Conservation (phyloP, 2,888 invertebrate genomes). For the Melanargia galathea region DNA sequence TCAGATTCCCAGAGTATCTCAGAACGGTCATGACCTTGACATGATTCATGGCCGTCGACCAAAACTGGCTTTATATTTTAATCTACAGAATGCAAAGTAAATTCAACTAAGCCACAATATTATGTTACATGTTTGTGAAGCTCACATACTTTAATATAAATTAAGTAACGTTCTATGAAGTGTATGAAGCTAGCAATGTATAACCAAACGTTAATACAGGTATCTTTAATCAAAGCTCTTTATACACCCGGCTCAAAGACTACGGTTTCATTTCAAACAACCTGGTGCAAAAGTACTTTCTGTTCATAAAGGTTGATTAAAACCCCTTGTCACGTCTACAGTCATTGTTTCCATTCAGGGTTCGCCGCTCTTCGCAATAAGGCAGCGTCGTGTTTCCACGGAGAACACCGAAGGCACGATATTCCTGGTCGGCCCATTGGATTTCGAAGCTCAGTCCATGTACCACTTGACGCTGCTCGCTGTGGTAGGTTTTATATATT, state of each 20-base stretch:
- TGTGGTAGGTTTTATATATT: conserved; percentile 85
- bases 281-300: conserved; percentile 33
- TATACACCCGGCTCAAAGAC: conserved; percentile 13
- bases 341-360: conserved; percentile 76
- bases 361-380: conserved; percentile 88
- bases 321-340: conserved; percentile 35
- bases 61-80: too few relatives aligned
- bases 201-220: background rate
- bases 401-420: conserved; percentile 91
- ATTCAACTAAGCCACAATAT: background rate
- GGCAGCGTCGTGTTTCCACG: conserved; percentile 88
- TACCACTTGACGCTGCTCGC: conserved; percentile 93
- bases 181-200: background rate
- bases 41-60: too few relatives aligned
- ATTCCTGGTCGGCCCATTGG: conserved; percentile 88
- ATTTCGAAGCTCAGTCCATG: conserved; percentile 94
- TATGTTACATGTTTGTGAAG: background rate
- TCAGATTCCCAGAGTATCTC: too few relatives aligned
- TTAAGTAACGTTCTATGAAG: background rate
- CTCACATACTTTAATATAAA: background rate
- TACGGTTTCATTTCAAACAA: conserved; percentile 30
- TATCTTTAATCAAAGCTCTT: conserved; percentile 26
- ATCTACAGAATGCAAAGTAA: too few relatives aligned
- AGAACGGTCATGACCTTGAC: too few relatives aligned
- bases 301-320: conserved; percentile 38